A percentile compares a stretch with the other conserved stretches of the same genome.
Evolutionary conservation across 2,797 vertebrate genomes (phyloP).

Genomic region (Natrix natrix): DNA sequence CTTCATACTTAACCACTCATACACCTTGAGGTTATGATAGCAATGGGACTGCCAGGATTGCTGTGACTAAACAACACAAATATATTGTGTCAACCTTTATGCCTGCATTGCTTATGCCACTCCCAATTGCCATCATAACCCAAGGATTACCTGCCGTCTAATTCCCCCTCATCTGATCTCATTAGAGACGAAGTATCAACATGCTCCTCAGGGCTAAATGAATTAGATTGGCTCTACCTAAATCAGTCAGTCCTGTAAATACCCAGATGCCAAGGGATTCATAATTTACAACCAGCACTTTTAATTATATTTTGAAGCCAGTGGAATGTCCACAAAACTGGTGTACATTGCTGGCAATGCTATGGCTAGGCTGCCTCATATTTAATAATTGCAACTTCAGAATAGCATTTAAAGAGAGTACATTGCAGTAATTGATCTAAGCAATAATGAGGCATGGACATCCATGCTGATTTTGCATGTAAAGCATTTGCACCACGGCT

Average conservation of each 20-base stretch:
- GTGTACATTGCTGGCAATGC: background rate
- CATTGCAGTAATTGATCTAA: background rate
- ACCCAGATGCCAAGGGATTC: background rate
- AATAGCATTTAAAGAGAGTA: background rate
- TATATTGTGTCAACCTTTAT: background rate
- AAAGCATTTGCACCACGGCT: background rate
- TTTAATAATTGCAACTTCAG: background rate
- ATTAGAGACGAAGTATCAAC: background rate
- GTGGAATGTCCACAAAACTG: background rate
- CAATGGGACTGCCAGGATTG: background rate
- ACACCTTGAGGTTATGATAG: background rate
- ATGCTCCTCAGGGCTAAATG: background rate
- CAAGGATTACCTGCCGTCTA: background rate
- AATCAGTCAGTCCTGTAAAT: background rate
- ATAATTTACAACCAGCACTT: background rate
- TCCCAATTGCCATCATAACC: background rate
- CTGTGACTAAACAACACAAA: background rate
- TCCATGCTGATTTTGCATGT: background rate
- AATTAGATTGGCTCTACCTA: background rate
- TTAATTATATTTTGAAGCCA: background rate
- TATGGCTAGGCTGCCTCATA: background rate
- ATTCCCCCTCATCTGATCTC: background rate
- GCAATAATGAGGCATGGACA: background rate
- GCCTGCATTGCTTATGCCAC: background rate
- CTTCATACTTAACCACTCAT: background rate